A percentile compares a stretch with the other conserved stretches of the same genome.
Evolutionary conservation across 35 echinoderm and acorn worm species (phyloP).

Genomic region (Hemicentrotus pulcherrimus): DNA sequence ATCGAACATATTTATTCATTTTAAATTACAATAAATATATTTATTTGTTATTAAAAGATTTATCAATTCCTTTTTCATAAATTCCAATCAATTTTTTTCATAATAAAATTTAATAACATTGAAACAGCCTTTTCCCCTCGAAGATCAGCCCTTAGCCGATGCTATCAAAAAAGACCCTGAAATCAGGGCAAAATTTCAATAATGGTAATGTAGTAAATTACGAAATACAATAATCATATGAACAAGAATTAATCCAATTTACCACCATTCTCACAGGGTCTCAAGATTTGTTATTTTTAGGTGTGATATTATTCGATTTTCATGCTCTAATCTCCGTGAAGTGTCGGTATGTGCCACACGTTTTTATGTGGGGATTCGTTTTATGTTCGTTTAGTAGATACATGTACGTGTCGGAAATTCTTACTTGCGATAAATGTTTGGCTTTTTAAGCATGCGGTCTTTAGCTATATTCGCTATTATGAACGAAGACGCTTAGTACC

Average conservation of each 20-base stretch:
- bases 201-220: conserved; percentile 56
- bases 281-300: background rate
- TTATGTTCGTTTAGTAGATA: background rate
- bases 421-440: background rate
- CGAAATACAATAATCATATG: background rate
- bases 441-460: background rate
- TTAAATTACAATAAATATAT: background rate
- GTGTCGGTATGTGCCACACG: background rate
- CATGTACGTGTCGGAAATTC: background rate
- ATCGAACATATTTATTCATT: background rate
- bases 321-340: background rate
- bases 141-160: conserved; percentile 89
- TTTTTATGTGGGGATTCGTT: background rate
- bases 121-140: conserved; percentile 57
- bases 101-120: background rate
- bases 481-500: no score
- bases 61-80: background rate
- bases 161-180: conserved; percentile 74
- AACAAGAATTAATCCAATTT: background rate
- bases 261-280: background rate
- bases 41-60: background rate
- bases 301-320: background rate
- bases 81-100: background rate
- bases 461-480: no score
- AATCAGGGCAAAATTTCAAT: conserved; percentile 62